Evolutionary conservation across 2,113 vertebrate species (phyloP).

Genomic region (Etheostoma cragini): DNA sequence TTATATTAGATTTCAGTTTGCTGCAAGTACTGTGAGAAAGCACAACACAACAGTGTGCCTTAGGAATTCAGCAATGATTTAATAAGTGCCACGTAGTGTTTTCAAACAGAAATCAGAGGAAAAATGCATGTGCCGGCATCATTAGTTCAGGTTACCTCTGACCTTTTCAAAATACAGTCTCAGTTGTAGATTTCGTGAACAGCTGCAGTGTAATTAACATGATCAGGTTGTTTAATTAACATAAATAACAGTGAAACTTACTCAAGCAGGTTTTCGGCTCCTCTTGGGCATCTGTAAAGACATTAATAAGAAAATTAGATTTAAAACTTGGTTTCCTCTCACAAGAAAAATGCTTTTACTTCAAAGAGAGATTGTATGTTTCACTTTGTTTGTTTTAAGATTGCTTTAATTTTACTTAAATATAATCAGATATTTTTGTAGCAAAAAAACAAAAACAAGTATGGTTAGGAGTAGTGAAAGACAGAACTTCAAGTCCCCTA

Average conservation of each 20-base stretch:
- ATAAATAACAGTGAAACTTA: background rate
- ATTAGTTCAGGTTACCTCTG: background rate
- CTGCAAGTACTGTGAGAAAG: background rate
- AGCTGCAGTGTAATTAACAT: background rate
- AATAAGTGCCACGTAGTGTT: background rate
- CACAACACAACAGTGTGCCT: background rate
- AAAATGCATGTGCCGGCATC: background rate
- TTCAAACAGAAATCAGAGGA: background rate
- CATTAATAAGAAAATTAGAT: background rate
- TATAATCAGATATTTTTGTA: background rate
- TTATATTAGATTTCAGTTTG: background rate
- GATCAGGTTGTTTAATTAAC: background rate
- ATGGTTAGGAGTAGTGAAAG: background rate
- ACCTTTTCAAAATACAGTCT: background rate
- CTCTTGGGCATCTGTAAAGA: constrained; percentile 11
- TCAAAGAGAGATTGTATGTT: background rate
- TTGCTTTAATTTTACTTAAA: background rate
- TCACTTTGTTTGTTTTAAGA: background rate
- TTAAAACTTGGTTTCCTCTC: background rate
- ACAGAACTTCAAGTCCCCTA: constrained; percentile 8
- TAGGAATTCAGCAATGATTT: background rate
- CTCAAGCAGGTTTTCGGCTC: background rate
- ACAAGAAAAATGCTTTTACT: background rate
- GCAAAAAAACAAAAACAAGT: background rate
- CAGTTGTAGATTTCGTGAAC: background rate